Conservation (phyloP, 1,140 invertebrate species). For the Lethrus apterus region DNA sequence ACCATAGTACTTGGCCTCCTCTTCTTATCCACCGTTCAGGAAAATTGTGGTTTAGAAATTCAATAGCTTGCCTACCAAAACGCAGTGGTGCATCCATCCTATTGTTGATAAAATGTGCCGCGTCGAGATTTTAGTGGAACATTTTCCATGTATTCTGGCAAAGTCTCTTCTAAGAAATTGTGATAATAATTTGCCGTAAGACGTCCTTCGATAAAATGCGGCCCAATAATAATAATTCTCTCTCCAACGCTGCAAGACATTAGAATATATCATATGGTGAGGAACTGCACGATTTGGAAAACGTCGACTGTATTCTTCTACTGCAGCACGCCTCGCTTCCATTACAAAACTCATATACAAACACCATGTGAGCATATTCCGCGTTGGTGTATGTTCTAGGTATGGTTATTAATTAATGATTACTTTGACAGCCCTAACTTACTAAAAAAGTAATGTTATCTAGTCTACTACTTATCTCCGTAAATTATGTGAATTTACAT, state of each 20-base stretch:
- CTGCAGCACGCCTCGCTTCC: no score
- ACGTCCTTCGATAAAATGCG: not conserved
- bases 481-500: no score
- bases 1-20: constrained; percentile 16
- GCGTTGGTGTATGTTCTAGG: not conserved
- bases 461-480: no score
- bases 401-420: not conserved
- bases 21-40: constrained; percentile 5
- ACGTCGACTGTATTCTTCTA: constrained; percentile 1
- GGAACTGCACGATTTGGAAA: not conserved
- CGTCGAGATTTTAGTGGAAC: not conserved
- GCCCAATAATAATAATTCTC: not conserved
- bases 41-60: constrained; percentile 2
- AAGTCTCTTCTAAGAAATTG: constrained; percentile 1
- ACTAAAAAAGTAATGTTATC: no score
- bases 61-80: constrained; percentile 1
- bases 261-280: constrained; percentile 1
- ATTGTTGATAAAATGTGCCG: not conserved
- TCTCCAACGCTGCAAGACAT: constrained; percentile 1
- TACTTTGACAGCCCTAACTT: constrained; percentile 1
- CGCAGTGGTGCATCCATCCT: not conserved
- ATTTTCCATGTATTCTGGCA: constrained; percentile 2
- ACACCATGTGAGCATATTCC: constrained; percentile 6
- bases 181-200: not conserved
- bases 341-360: constrained; percentile 4